phyloP scores from a whole-genome alignment of 2,888 invertebrate species.

The Erebia aethiops region DNA sequence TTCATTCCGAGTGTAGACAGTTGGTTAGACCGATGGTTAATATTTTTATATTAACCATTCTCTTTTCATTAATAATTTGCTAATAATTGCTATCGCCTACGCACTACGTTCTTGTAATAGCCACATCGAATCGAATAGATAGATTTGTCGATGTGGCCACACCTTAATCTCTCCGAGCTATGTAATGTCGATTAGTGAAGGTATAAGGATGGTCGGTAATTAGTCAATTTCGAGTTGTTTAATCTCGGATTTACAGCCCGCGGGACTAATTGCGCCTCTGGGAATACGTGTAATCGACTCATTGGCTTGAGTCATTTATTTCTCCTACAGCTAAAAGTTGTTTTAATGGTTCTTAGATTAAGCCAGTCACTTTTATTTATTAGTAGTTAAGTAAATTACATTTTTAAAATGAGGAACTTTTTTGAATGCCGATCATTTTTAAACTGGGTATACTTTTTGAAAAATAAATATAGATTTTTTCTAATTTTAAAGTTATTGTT shows the following conservation, averaged over 20 bases:
- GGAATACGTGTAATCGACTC: slow-evolving; percentile 3
- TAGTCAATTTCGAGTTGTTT: slow-evolving; percentile 27
- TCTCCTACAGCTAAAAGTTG: slow-evolving; percentile 1
- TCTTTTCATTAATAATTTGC: background rate
- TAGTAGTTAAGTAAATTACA: slow-evolving; percentile 2
- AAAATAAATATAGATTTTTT: no score
- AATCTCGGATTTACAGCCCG: slow-evolving; percentile 28
- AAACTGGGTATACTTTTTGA: no score
- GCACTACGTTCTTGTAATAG: background rate
- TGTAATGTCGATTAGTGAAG: slow-evolving; percentile 27
- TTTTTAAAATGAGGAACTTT: slow-evolving; percentile 11
- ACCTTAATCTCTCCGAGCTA: slow-evolving; percentile 25
- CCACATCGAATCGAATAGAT: background rate
- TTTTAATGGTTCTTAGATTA: slow-evolving; percentile 16
- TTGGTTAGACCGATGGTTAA: no score
- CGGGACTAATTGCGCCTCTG: slow-evolving; percentile 10
- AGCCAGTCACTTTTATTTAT: slow-evolving; percentile 17
- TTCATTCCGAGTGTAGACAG: no score
- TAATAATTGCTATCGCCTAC: slow-evolving; percentile 5
- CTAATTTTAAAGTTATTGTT: no score
- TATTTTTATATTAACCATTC: no score
- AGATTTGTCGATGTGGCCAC: slow-evolving; percentile 7
- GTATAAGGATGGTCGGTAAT: slow-evolving; percentile 24
- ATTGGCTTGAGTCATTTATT: slow-evolving; percentile 8
- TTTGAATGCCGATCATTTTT: background rate